These are phyloP conservation scores for Aphidius ervi DNA, from an alignment of 1,140 invertebrate species.

Conservation along the genomic window DNA sequence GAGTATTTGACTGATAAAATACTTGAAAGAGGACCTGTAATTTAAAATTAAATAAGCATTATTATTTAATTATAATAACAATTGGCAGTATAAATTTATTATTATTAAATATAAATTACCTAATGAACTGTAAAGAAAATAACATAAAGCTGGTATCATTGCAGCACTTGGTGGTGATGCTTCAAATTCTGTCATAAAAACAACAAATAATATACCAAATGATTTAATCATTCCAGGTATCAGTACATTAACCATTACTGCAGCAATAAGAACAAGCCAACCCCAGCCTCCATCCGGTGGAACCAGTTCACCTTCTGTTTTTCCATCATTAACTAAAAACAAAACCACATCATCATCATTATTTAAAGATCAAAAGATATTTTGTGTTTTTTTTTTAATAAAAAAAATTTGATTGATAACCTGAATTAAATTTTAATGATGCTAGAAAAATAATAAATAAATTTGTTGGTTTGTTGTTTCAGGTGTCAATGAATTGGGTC, in stretches of 20 bases:
- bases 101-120: conserved; percentile 51
- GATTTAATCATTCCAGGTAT: conserved; percentile 85
- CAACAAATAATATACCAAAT: conserved; percentile 78
- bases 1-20: conserved; percentile 86
- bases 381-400: too few species aligned
- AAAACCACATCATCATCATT: not conserved
- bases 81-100: not conserved
- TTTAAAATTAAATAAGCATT: conserved; percentile 23
- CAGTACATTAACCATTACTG: conserved; percentile 75
- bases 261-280: conserved; percentile 76
- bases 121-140: conserved; percentile 80
- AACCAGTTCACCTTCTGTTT: conserved; percentile 50
- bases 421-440: too few species aligned
- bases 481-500: too few species aligned
- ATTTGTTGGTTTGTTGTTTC: too few species aligned
- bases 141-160: conserved; percentile 79
- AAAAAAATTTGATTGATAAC: too few species aligned
- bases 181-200: conserved; percentile 72
- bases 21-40: conserved; percentile 82
- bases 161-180: conserved; percentile 68
- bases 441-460: too few species aligned
- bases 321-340: conserved; percentile 26
- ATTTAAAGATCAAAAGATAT: conserved; percentile 3
- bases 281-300: conserved; percentile 73
- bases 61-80: conserved; percentile 4